Base-by-base conservation (phyloP, 2,888 invertebrate species). In the Rotaria socialis region DNA sequence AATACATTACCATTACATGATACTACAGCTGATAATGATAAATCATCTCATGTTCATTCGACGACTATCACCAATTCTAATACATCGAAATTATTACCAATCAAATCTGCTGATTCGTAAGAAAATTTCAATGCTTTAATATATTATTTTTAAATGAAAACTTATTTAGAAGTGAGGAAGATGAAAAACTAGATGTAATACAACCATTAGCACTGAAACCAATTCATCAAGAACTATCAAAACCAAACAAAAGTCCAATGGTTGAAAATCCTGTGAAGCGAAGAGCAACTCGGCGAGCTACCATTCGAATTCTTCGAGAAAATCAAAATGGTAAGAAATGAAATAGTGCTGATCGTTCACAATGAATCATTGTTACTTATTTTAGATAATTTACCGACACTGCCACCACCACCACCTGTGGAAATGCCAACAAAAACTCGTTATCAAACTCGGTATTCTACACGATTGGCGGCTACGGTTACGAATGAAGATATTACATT, bases 351-450 rank as follows among this genome's bases (percentile, higher is more conserved):
- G n/a, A n/a, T n/a, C n/a, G n/a, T n/a, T n/a, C n/a, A n/a, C n/a
- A n/a, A n/a, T n/a, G n/a, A n/a, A n/a, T n/a, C n/a, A n/a, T n/a
- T n/a, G n/a, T n/a, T 55, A 2, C 22, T 55, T 22, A 55, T 55
- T 67, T 67, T 35, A 67, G 67, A 67, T 35, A 67, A 35, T 67
- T 35, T 67, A 67, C 67, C 67, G n/a, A n/a, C n/a, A n/a, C n/a
- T n/a, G n/a, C n/a, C n/a, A 35, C 1, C 14, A 35, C 67, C 24
- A 35, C 0, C 6, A 35, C 67, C 67, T 67, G 35, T 19, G 14
- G 67, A 67, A 67, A 2, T 67, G 14, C 67, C 67, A 35, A 35
- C 35, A 35, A 67, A 67, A 35, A 35, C 67, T 14, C 67, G 67
- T 19, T 67, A 67, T 67, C 35, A 35, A 27, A 67, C 67, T 19